Conservation (phyloP, 2,888 invertebrate species). For the Dasysyrphus albostriatus region DNA sequence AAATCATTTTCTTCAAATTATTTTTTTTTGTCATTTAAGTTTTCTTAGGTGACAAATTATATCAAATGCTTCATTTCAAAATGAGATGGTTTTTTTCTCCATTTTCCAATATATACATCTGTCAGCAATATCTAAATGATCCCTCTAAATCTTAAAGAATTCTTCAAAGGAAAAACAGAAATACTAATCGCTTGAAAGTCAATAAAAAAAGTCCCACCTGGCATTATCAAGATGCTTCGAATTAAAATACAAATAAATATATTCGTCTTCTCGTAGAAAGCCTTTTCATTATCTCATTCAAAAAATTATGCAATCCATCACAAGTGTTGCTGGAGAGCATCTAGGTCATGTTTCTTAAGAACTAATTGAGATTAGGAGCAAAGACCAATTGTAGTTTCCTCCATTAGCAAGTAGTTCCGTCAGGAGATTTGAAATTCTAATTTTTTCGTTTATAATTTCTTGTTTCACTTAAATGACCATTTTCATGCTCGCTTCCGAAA, state of each 20-base stretch:
- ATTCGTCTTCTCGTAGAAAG: background rate
- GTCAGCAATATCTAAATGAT: constrained; percentile 23
- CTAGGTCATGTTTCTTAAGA: constrained; percentile 54
- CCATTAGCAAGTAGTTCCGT: constrained; percentile 54
- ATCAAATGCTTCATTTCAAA: constrained; percentile 12
- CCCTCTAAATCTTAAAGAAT: background rate
- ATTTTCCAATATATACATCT: constrained; percentile 36
- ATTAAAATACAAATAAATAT: constrained; percentile 8
- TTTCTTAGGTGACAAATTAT: constrained; percentile 55
- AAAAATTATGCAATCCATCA: constrained; percentile 47
- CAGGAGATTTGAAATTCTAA: constrained; percentile 59
- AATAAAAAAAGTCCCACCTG: constrained; percentile 48
- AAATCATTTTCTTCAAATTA: constrained; percentile 10
- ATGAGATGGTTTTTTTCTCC: background rate
- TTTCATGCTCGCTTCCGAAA: constrained; percentile 50
- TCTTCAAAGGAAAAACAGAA: constrained; percentile 9
- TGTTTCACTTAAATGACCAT: constrained; percentile 19
- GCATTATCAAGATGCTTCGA: background rate
- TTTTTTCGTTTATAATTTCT: constrained; percentile 2
- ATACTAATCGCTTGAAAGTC: constrained; percentile 25
- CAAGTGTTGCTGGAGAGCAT: constrained; percentile 6
- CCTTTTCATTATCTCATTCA: background rate
- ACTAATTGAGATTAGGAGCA: constrained; percentile 54
- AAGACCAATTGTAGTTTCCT: constrained; percentile 40
- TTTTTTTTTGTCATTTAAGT: background rate